Base-by-base conservation (phyloP, 23 tunicate genomes). In the Trididemnum nubilum region DNA sequence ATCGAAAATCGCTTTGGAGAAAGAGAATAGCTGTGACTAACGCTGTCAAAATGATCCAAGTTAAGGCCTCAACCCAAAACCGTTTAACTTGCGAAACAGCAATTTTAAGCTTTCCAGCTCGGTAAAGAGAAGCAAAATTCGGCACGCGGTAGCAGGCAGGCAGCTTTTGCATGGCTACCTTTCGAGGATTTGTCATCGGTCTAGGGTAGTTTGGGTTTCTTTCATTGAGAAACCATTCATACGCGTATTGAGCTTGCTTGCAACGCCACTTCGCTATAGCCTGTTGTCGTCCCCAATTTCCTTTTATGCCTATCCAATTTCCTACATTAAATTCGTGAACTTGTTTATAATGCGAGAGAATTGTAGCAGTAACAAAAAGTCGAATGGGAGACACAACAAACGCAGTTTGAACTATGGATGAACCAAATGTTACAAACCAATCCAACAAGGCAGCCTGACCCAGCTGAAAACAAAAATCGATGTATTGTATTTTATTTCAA, bases 31-130 rank as follows among this genome's bases (percentile, higher is more conserved):
- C 2, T 9, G 97, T 73, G 0, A 81, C 64, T 18, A 91, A 81
- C 12, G 39, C 27, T 1, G 83, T 65, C 32, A 91, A 31, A 19
- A 66, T 31, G 5, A 75, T 59, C 97, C 97, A 91, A 0, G 73
- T 27, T 3, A 82, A 1, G 0, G 87, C 65, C 28, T 85, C 97
- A 21, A n/a, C 19, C 97, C 90, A 91, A 60, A 85, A 91, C 22
- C 87, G 80, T 34, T 71, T 71, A 33, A 91, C 97, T 40, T 91
- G 97, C 22, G 83, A 4, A 25, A 91, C 90, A 1, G 97, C 87
- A 0, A 91, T 54, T 34, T 67, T 82, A 2, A 89, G 65, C 50
- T 85, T 81, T 34, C 97, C 97, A 52, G 90, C 81, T 36, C 73
- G 67, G 7, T 36, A 58, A 65, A 85, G 64, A 4, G 73, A 58